Conservation (phyloP, 2,888 invertebrate genomes). For the Nomada ruficornis region DNA sequence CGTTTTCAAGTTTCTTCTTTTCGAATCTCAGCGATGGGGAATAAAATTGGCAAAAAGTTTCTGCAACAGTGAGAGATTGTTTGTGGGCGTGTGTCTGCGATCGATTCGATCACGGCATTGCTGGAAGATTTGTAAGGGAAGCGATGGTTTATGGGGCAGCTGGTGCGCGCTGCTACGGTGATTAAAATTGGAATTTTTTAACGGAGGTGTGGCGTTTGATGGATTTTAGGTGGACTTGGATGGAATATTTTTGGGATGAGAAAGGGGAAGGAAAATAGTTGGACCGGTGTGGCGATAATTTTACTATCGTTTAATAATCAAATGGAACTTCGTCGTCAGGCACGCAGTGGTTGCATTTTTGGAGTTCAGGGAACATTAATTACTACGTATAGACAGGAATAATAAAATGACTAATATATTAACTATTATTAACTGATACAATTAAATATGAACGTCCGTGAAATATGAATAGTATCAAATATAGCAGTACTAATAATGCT, state of each 20-base stretch:
- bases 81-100: neutral
- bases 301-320: too few relatives aligned
- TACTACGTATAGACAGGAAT: too few relatives aligned
- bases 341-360: too few relatives aligned
- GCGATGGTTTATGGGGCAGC: neutral
- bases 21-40: neutral
- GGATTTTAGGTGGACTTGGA: too few relatives aligned
- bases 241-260: neutral
- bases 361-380: too few relatives aligned
- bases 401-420: too few relatives aligned
- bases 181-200: neutral
- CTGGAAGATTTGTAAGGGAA: neutral
- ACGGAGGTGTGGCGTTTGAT: neutral
- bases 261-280: neutral
- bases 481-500: too few relatives aligned
- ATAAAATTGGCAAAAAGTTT: neutral
- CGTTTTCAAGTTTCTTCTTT: neutral
- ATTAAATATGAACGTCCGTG: too few relatives aligned
- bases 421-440: too few relatives aligned
- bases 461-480: too few relatives aligned
- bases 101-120: neutral
- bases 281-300: too few relatives aligned
- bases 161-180: neutral
- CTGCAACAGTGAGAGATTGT: neutral
- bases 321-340: neutral